Conservation (phyloP, 2,888 invertebrate genomes). For the Notocelia uddmanniana region DNA sequence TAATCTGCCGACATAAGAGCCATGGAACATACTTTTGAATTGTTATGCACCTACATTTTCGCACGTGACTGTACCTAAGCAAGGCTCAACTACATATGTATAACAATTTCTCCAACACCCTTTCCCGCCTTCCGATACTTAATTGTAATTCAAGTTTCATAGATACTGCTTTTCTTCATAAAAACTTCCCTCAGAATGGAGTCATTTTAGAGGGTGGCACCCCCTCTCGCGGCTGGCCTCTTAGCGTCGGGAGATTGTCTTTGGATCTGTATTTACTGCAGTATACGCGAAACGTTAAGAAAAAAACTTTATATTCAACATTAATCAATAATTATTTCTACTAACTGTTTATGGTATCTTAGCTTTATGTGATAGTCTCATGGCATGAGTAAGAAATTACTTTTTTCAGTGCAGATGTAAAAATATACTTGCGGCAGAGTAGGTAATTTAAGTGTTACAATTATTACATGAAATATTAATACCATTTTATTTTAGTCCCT, state of each 20-base stretch:
- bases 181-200: conserved; percentile 85
- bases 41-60: no score
- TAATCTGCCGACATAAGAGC: no score
- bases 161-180: conserved; percentile 83
- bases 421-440: no score
- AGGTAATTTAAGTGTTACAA: no score
- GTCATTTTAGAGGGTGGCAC: conserved; percentile 82
- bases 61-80: no score
- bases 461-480: no score
- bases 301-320: conserved; percentile 50
- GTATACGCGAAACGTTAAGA: conserved; percentile 68
- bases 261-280: conserved; percentile 82
- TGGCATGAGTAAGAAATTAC: no score
- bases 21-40: no score
- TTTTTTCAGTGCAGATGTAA: no score
- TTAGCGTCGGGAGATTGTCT: conserved; percentile 85
- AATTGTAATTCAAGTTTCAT: conserved; percentile 84
- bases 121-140: conserved; percentile 64
- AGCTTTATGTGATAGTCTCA: not conserved
- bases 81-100: not conserved
- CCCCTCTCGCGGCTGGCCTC: conserved; percentile 77
- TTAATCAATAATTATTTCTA: no score
- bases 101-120: not conserved
- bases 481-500: no score
- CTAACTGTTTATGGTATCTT: not conserved